Conservation (phyloP, 2,113 vertebrate genomes). For the Esox niger region DNA sequence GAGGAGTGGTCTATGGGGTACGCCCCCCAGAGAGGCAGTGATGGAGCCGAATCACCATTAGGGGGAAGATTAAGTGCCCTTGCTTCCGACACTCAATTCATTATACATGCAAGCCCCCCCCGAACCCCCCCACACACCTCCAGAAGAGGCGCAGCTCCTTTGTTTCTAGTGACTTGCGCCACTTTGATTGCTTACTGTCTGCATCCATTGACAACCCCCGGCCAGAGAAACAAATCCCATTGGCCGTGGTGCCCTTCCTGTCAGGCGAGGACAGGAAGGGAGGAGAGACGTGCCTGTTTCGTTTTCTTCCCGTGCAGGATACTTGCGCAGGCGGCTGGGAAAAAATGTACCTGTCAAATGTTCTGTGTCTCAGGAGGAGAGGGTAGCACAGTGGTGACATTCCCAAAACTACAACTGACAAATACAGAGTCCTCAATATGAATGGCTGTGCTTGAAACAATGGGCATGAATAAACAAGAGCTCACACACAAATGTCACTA, state of each 20-base stretch:
- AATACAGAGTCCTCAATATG: slow-evolving; percentile 74
- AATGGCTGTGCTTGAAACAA: slow-evolving; percentile 66
- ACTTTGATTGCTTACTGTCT: slow-evolving; percentile 92
- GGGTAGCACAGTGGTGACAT: slow-evolving; percentile 76
- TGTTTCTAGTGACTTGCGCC: slow-evolving; percentile 81
- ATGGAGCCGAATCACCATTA: slow-evolving; percentile 87
- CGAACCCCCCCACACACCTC: slow-evolving; percentile 59
- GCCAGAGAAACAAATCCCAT: slow-evolving; percentile 89
- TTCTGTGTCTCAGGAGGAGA: slow-evolving; percentile 83
- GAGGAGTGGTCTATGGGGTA: slow-evolving; percentile 82
- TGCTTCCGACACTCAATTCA: slow-evolving; percentile 84
- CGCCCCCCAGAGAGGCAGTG: slow-evolving; percentile 76
- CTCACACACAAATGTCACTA: slow-evolving; percentile 52
- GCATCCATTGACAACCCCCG: slow-evolving; percentile 92
- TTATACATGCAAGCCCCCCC: slow-evolving; percentile 88
- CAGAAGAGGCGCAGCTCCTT: slow-evolving; percentile 68
- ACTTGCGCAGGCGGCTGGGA: slow-evolving; percentile 81
- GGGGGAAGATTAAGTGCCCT: slow-evolving; percentile 89
- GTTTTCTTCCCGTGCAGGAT: slow-evolving; percentile 83
- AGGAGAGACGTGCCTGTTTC: slow-evolving; percentile 86
- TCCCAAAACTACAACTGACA: slow-evolving; percentile 88
- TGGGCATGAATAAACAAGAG: slow-evolving; percentile 73
- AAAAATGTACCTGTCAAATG: slow-evolving; percentile 94
- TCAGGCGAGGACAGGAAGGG: slow-evolving; percentile 22
- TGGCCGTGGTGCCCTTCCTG: slow-evolving; percentile 83